These are phyloP conservation scores for Heliconius sara DNA, from an alignment of 2,888 invertebrate species.

Conservation along the genomic window DNA sequence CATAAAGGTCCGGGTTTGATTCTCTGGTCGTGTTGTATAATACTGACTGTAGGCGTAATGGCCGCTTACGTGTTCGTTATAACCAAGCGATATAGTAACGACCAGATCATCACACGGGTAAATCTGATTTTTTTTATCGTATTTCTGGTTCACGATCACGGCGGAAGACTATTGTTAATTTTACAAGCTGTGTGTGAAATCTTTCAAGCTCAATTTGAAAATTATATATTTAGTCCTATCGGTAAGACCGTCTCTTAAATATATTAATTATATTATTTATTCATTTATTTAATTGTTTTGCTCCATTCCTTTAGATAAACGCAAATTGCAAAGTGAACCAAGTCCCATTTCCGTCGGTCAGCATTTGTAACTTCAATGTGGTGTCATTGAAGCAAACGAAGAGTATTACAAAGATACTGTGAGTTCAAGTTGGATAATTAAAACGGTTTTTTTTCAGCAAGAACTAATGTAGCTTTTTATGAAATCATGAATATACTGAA, in stretches of 20 bases:
- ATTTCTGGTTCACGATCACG: not conserved
- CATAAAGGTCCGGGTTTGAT: constrained; percentile 51
- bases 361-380: constrained; percentile 73
- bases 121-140: constrained; percentile 23
- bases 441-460: constrained; percentile 30
- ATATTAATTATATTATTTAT: too few species aligned
- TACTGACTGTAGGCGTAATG: constrained; percentile 56
- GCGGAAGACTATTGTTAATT: too few species aligned
- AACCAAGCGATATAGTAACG: constrained; percentile 63
- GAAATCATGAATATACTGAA: constrained; percentile 64
- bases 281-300: not conserved
- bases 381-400: constrained; percentile 64
- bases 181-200: too few species aligned
- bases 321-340: constrained; percentile 70
- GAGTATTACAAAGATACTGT: constrained; percentile 65
- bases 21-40: constrained; percentile 59
- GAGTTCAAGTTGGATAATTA: constrained; percentile 53
- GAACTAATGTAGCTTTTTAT: constrained; percentile 52
- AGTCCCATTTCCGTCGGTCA: constrained; percentile 73
- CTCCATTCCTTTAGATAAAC: constrained; percentile 61
- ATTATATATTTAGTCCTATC: too few species aligned
- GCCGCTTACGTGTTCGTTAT: constrained; percentile 61
- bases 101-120: constrained; percentile 69
- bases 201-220: too few species aligned
- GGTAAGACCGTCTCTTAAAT: too few species aligned